Base-by-base conservation (phyloP, 2,797 vertebrate species). In the Sebastes matsubarae region DNA sequence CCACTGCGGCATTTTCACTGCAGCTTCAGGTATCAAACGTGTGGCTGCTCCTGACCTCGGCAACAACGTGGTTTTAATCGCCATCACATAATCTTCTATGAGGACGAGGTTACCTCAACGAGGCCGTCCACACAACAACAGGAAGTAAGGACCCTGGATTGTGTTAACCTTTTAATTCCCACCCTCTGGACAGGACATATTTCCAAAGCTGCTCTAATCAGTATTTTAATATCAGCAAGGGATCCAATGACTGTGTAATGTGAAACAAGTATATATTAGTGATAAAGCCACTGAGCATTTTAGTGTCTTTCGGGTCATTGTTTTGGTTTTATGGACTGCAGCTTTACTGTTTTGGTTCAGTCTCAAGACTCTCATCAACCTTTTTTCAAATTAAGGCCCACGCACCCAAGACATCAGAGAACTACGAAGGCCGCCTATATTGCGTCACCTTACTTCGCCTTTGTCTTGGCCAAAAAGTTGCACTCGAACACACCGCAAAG, bases 11-110 rank as follows among this genome's bases (percentile, higher is more conserved):
- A 73, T 72, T 82, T 81, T 61, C 52, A 6, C 72, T 50, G 58
- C 68, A 54, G 73, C 79, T 78, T 78, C 65, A 80, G 78, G 77
- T 81, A 55, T 75, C 80, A 57, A 25, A 64, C 2, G 1, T 64
- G 42, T 57, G 42, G 46, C 54, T 36, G 60, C 29, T 34, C 52
- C 32, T 57, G 70, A 81, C 30, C 46, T 70, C 24, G 1, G 46
- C 30, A 69, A 74, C 64, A 68, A 69, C 69, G 30, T 57, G 36
- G 24, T 36, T 87, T 83, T 75, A 83, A 81, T 88, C 75, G 65
- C 32, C 42, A 68, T 71, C 66, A 63, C 70, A 59, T 67, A 61
- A 83, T 75, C 74, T 18, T 82, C 38, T 34, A 14, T 64, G 67
- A 18, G 29, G 72, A 63, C 59, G 59, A 72, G 68, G 66, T 81